Evolutionary conservation across 1,140 invertebrate species (phyloP), one percentile per base, ranked within the genome.

Genomic region (Frieseomelitta varia): DNA sequence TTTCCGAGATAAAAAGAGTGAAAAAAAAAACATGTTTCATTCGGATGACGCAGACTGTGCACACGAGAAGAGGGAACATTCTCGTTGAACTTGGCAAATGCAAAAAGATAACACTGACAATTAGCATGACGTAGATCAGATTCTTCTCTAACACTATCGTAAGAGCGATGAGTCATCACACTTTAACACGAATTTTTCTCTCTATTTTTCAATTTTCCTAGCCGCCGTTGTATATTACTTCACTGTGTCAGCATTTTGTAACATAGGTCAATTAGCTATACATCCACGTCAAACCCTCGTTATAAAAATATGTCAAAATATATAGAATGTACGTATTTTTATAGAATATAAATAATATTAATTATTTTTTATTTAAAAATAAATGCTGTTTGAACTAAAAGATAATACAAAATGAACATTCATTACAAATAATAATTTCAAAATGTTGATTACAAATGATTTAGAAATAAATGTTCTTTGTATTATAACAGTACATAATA

Each of bases 151-250:
- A 51, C 19, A 24, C 73, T 72, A 63, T 53, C 14, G 69, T 24
- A 55, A 81, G 4, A 72, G 47, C 47, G 79, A 81, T 74, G 79
- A 81, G 71, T 81, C 69, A 81, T 55, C 79, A 39, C 21, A 65
- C 71, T 80, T 51, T 74, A 15, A 55, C 51, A 74, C 47, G 34
- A 24, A 47, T 11, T 55, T n/a, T 69, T 27, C 56, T 4, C 21
- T 63, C 55, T 15, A 74, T 63, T 74, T 63, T 74, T 63, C 47
- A 17, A 34, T 71, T 19, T 27, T 39, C 21, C 21, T 53, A 55
- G 51, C 65, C 14, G 78, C 51, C 39, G n/a, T 21, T 39, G 17
- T 65, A 47, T 27, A 39, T 47, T 12, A 4, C 65, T 56, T 34
- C 6, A 27, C 53, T 0, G 39, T 73, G 56, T 81, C 69, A 81